Evolutionary conservation across 1,140 invertebrate genomes (phyloP).

Genomic region (Temnothorax curvispinosus): DNA sequence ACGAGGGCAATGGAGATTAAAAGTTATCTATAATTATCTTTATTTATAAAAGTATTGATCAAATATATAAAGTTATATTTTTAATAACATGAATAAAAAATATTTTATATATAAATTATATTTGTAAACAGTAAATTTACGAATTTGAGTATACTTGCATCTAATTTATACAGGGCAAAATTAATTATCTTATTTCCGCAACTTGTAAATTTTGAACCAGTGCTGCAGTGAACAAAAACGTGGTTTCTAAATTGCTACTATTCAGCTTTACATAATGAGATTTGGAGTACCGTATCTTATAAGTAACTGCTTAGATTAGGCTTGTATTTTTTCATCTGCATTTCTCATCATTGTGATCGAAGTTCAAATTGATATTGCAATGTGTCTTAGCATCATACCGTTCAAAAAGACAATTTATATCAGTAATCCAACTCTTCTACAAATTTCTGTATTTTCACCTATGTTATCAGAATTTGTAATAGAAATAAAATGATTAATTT

Average conservation of each 20-base stretch:
- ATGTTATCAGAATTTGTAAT: neutral
- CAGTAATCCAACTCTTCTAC: neutral
- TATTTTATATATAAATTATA: neutral
- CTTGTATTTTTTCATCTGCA: too few relatives aligned
- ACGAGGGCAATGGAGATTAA: neutral
- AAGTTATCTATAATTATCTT: neutral
- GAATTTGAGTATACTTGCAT: neutral
- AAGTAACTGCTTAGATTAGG: too few relatives aligned
- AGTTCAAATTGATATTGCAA: neutral
- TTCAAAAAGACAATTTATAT: neutral
- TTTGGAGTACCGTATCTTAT: too few relatives aligned
- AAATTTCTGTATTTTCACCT: neutral
- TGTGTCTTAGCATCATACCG: neutral
- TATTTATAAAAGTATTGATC: neutral
- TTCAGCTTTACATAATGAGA: too few relatives aligned
- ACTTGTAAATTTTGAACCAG: too few relatives aligned
- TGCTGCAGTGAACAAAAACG: too few relatives aligned
- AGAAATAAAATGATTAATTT: neutral
- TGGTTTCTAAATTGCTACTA: too few relatives aligned
- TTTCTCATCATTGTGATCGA: too few relatives aligned
- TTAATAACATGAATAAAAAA: constrained; percentile 3
- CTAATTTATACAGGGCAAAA: neutral
- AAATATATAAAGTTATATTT: constrained; percentile 16
- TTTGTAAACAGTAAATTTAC: neutral
- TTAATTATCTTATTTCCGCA: too few relatives aligned